These are phyloP conservation scores for Phania funesta DNA, from an alignment of 2,888 invertebrate species.

Conservation along the genomic window DNA sequence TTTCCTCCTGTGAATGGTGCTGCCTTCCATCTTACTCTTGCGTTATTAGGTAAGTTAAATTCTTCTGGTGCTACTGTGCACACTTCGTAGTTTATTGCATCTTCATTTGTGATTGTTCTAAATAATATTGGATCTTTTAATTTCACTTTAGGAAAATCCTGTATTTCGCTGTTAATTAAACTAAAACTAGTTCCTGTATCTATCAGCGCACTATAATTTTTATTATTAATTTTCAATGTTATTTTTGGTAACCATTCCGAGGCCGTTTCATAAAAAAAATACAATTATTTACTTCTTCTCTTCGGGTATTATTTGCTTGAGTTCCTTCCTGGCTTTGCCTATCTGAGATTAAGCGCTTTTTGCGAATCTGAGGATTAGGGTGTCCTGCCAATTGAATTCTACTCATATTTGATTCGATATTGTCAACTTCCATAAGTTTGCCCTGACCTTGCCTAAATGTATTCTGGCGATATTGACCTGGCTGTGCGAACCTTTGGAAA, in stretches of 20 bases:
- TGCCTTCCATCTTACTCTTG: no score
- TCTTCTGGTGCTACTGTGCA: no score
- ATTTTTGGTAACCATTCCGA: slow-evolving; percentile 42
- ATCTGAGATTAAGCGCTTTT: no score
- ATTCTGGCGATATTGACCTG: slow-evolving; percentile 35
- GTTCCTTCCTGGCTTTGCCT: neutral
- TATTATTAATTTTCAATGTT: slow-evolving; percentile 25
- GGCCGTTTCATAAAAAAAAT: slow-evolving; percentile 27
- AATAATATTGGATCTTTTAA: neutral
- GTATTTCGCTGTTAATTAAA: slow-evolving; percentile 9
- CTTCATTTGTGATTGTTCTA: no score
- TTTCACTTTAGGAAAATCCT: slow-evolving; percentile 26
- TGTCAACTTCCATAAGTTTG: slow-evolving; percentile 33
- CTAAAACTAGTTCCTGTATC: slow-evolving; percentile 28
- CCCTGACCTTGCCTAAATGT: slow-evolving; percentile 26
- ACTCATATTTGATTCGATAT: neutral
- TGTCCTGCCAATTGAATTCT: no score
- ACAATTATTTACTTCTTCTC: slow-evolving; percentile 22
- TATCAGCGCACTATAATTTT: slow-evolving; percentile 18
- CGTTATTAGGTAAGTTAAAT: no score
- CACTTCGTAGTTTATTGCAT: no score
- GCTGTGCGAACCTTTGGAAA: slow-evolving; percentile 1
- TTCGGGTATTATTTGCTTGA: neutral
- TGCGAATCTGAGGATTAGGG: no score
- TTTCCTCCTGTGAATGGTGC: no score